Conservation (phyloP, 1,140 invertebrate species). For the Agrypnia vestita region DNA sequence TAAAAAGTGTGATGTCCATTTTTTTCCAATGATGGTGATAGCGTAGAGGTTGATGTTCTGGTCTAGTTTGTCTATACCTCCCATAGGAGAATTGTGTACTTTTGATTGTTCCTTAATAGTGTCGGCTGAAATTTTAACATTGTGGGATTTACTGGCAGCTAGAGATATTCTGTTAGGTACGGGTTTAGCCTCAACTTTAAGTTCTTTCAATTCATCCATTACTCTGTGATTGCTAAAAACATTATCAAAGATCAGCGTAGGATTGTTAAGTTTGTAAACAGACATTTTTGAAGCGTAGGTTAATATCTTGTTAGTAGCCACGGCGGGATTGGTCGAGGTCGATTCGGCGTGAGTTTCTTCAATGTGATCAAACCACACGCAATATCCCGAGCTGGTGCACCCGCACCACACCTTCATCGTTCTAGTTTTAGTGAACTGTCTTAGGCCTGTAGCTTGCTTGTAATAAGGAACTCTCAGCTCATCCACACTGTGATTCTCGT, state of each 20-base stretch:
- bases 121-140: background rate
- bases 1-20: slow-evolving; percentile 54
- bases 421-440: slow-evolving; percentile 52
- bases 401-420: slow-evolving; percentile 56
- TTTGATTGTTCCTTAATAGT: slow-evolving; percentile 39
- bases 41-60: slow-evolving; percentile 56
- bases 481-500: slow-evolving; percentile 52
- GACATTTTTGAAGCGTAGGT: slow-evolving; percentile 44
- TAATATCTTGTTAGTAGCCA: slow-evolving; percentile 45
- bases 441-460: slow-evolving; percentile 44
- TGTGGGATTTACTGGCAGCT: slow-evolving; percentile 42
- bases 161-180: slow-evolving; percentile 49
- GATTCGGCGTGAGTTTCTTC: slow-evolving; percentile 45
- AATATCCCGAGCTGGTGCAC: slow-evolving; percentile 55
- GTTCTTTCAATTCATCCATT: slow-evolving; percentile 34
- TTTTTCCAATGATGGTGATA: slow-evolving; percentile 54
- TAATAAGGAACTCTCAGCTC: slow-evolving; percentile 51
- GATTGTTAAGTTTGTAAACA: slow-evolving; percentile 24
- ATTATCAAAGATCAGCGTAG: slow-evolving; percentile 49
- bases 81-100: slow-evolving; percentile 55
- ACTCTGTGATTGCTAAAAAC: slow-evolving; percentile 46
- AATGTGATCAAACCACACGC: slow-evolving; percentile 56
- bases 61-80: slow-evolving; percentile 55
- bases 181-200: slow-evolving; percentile 45
- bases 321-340: slow-evolving; percentile 7